Evolutionary conservation across 1,140 invertebrate genomes (phyloP), one percentile per base, ranked within the genome.

Genomic region (Orius laevigatus): DNA sequence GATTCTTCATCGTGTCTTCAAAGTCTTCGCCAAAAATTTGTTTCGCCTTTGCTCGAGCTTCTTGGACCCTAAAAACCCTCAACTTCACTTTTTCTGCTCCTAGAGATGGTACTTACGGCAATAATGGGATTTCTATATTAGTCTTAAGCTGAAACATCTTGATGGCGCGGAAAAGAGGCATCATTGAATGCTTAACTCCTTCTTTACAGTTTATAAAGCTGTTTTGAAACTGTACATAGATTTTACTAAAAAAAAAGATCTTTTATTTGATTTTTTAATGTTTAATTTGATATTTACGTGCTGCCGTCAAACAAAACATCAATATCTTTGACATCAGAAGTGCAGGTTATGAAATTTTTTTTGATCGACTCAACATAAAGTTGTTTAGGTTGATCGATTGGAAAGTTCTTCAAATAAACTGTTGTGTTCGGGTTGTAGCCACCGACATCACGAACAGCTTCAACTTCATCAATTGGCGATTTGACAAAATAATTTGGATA

Each of bases 401-500:
- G 77, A 59, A 79, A 69, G 18, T 79, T 72, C 66, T 76, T 59
- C 40, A 92, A 68, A 60, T 78, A 79, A 1, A 94, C 81, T 0
- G 88, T 86, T 18, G 68, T 75, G 31, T 68, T 70, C 0, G 87
- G 85, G 66, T 92, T 75, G 11, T 76, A 62, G 1, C 82, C 81
- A 18, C 67, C 71, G 0, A 92, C 61, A 0, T 62, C 58, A 49
- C 74, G 75, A 0, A 76, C 66, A 0, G 78, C 70, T 1, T 73
- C 64, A 0, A 67, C 62, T 57, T 86, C 79, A 49, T 76, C 70
- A 34, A 73, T 64, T 20, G 65, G 55, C 0, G 63, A 62, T 32
- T 76, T 74, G 9, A 79, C 57, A 64, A 87, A 95, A 60, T 87
- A 94, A 62, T 93, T 79, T 0, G 91, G 92, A 68, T 93, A 95